Conservation (phyloP, 2,797 vertebrate species). For the Pogoniulus pusillus region DNA sequence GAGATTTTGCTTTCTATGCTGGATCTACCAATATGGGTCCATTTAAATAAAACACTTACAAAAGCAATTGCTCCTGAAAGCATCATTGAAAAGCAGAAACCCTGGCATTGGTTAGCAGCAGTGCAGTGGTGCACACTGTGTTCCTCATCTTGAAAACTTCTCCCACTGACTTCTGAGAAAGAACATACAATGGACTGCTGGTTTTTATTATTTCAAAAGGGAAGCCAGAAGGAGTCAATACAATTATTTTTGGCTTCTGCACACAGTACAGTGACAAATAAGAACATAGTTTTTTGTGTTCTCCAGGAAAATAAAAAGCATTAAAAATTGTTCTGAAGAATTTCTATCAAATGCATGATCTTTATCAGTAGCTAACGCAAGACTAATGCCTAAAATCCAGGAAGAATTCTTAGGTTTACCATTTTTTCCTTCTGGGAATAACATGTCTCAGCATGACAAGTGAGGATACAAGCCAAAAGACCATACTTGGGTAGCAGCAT, state of each 20-base stretch:
- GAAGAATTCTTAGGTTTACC: not conserved
- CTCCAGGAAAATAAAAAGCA: not conserved
- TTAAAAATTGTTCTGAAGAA: not conserved
- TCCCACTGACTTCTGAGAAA: slow-evolving; percentile 11
- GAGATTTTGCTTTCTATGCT: slow-evolving; percentile 16
- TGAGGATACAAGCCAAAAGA: not conserved
- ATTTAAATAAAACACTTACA: not conserved
- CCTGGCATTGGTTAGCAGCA: not conserved
- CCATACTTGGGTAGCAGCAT: not conserved
- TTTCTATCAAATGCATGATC: slow-evolving; percentile 3
- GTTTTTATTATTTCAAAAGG: slow-evolving; percentile 24
- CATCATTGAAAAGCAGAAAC: not conserved
- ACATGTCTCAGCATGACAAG: not conserved
- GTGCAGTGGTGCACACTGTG: not conserved
- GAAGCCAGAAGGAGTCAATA: slow-evolving; percentile 16
- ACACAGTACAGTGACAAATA: slow-evolving; percentile 23
- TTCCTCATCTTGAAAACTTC: not conserved
- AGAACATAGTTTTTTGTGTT: not conserved
- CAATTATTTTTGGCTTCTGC: slow-evolving; percentile 22
- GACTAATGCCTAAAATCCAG: not conserved
- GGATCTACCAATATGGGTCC: not conserved
- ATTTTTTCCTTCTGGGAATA: not conserved
- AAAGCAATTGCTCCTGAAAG: not conserved
- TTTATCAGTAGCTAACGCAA: slow-evolving; percentile 21
- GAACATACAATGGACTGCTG: not conserved